A percentile compares a stretch with the other conserved stretches of the same genome.
Conservation (phyloP, 1,140 invertebrate genomes). For the Leptinotarsa undecemlineata region DNA sequence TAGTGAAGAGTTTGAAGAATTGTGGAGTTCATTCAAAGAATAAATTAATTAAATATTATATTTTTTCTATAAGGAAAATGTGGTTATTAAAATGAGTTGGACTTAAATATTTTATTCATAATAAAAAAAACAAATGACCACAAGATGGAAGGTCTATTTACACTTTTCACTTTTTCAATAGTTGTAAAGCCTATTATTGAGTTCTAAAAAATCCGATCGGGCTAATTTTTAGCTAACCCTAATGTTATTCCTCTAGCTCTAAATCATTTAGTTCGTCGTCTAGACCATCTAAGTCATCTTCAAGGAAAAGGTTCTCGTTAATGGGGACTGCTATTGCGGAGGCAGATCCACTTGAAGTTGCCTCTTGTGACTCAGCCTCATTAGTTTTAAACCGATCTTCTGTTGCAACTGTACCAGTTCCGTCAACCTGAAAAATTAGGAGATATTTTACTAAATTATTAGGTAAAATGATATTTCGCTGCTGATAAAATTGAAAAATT, state of each 20-base stretch:
- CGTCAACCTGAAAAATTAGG: conserved; percentile 57
- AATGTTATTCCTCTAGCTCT: conserved; percentile 64
- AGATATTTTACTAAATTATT: no score
- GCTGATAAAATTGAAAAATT: no score
- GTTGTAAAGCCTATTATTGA: not conserved
- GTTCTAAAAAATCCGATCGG: conserved; percentile 24
- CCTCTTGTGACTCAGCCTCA: conserved; percentile 44
- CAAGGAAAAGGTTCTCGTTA: conserved; percentile 93
- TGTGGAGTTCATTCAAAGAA: conserved; percentile 36
- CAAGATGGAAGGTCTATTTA: conserved; percentile 10
- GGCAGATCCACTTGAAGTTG: conserved; percentile 46
- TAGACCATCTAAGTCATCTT: conserved; percentile 80
- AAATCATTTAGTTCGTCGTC: conserved; percentile 83
- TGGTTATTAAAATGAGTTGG: not conserved
- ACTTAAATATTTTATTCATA: not conserved
- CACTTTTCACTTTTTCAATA: conserved; percentile 12
- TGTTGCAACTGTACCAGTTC: conserved; percentile 63
- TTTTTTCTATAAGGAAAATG: not conserved
- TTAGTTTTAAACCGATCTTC: conserved; percentile 56
- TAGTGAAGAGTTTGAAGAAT: conserved; percentile 45
- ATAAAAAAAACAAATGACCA: not conserved
- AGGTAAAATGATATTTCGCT: no score
- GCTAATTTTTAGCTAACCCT: conserved; percentile 21
- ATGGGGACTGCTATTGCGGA: conserved; percentile 73
- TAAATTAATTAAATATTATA: not conserved